Percentiles rank a stretch among this genome's conserved stretches.
These are phyloP conservation scores for Alfaro cultratus DNA, from an alignment of 2,797 vertebrate species.

Conservation along the genomic window DNA sequence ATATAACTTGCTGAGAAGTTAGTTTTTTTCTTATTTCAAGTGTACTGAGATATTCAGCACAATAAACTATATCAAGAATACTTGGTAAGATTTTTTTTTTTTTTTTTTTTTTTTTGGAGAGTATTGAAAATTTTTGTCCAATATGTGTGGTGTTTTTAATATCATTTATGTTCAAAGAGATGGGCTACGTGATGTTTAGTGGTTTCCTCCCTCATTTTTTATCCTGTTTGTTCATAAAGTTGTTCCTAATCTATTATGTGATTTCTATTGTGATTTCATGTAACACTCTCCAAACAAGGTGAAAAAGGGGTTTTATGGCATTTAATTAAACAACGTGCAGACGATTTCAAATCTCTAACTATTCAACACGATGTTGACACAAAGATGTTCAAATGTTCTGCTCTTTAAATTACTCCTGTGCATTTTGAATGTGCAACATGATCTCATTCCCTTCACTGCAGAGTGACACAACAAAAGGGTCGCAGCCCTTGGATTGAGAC, in stretches of 20 bases:
- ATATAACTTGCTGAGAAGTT: no score
- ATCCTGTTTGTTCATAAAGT: not conserved
- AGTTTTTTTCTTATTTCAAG: no score
- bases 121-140: not conserved
- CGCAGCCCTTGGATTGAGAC: constrained; percentile 26
- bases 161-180: not conserved
- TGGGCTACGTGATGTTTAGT: not conserved
- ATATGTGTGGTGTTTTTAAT: not conserved
- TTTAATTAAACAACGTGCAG: not conserved
- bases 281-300: not conserved
- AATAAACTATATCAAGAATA: no score
- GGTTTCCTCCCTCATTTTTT: no score
- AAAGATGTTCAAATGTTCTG: not conserved
- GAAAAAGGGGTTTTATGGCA: not conserved
- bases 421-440: not conserved
- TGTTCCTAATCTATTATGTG: not conserved
- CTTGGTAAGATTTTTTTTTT: no score
- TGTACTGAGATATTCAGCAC: no score
- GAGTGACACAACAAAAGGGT: not conserved
- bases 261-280: not conserved
- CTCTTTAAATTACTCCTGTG: not conserved
- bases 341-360: not conserved
- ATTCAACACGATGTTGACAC: not conserved
- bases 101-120: no score
- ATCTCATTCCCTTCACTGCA: constrained; percentile 1